phyloP scores from a whole-genome alignment of 2,797 vertebrate species.

The Epinephelus coioides region DNA sequence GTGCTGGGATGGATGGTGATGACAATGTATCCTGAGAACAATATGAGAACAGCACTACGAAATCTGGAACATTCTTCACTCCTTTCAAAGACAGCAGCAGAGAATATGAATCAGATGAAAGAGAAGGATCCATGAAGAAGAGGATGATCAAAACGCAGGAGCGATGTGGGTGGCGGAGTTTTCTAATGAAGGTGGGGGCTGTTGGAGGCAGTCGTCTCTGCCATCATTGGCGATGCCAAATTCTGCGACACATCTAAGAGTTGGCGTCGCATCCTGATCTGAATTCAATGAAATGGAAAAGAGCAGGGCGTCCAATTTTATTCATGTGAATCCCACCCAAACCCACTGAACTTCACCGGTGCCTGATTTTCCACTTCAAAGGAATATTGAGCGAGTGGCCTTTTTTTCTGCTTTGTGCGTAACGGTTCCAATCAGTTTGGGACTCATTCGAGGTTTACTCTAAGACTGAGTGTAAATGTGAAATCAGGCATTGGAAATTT shows the following conservation, averaged over 20 bases:
- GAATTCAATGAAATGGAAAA: constrained; percentile 68
- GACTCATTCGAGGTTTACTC: constrained; percentile 33
- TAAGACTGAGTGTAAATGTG: constrained; percentile 42
- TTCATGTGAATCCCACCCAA: constrained; percentile 67
- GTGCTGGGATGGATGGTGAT: constrained; percentile 20
- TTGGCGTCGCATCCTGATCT: constrained; percentile 59
- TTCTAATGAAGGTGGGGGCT: constrained; percentile 18
- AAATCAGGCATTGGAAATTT: constrained; percentile 49
- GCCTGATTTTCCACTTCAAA: constrained; percentile 74
- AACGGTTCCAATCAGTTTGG: constrained; percentile 58
- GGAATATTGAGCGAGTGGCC: constrained; percentile 46
- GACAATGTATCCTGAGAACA: constrained; percentile 31
- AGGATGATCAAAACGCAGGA: constrained; percentile 42
- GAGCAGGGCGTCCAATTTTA: constrained; percentile 55
- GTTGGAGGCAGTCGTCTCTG: constrained; percentile 50
- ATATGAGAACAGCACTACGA: constrained; percentile 9
- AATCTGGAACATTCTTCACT: constrained; percentile 29
- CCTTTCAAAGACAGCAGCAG: constrained; percentile 36
- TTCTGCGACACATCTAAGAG: constrained; percentile 64
- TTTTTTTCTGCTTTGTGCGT: constrained; percentile 36
- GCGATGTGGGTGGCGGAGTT: constrained; percentile 30
- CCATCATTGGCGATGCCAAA: constrained; percentile 42
- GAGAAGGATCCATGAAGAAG: constrained; percentile 34
- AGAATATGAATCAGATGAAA: constrained; percentile 33
- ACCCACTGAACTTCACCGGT: constrained; percentile 60